Conservation (phyloP, 2,888 invertebrate genomes). For the Antheraea yamamai region DNA sequence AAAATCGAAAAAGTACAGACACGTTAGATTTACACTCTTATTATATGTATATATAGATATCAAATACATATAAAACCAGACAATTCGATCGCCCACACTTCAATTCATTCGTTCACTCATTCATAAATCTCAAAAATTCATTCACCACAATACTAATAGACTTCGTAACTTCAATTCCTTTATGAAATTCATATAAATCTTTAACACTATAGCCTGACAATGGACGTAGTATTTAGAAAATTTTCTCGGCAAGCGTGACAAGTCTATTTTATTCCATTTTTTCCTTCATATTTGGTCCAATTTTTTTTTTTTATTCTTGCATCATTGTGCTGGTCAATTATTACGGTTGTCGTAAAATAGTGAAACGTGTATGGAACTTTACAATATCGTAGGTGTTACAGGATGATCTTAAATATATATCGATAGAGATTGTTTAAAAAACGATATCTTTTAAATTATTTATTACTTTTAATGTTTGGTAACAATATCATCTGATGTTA, state of each 20-base stretch:
- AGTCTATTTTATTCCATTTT: constrained; percentile 29
- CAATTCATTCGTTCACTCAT: neutral
- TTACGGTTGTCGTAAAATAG: constrained; percentile 69
- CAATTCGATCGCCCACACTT: constrained; percentile 16
- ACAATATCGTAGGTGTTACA: constrained; percentile 28
- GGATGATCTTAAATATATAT: constrained; percentile 26
- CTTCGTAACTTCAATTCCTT: constrained; percentile 32
- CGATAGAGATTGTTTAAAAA: neutral
- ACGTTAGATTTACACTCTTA: neutral
- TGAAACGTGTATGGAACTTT: constrained; percentile 39
- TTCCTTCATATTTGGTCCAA: constrained; percentile 30
- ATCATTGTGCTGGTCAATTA: constrained; percentile 66
- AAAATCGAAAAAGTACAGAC: no score
- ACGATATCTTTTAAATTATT: no score
- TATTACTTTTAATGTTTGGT: no score
- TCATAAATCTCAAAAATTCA: constrained; percentile 24
- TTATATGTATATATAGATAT: neutral
- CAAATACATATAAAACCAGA: constrained; percentile 9
- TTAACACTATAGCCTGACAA: constrained; percentile 21
- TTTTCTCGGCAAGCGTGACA: constrained; percentile 34
- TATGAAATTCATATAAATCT: constrained; percentile 42
- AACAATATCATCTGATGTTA: no score
- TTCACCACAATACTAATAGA: constrained; percentile 22
- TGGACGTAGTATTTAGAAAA: constrained; percentile 26
- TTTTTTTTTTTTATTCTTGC: constrained; percentile 44